Evolutionary conservation across 2,797 vertebrate genomes (phyloP).

Genomic region (Neopelma chrysocephalum): DNA sequence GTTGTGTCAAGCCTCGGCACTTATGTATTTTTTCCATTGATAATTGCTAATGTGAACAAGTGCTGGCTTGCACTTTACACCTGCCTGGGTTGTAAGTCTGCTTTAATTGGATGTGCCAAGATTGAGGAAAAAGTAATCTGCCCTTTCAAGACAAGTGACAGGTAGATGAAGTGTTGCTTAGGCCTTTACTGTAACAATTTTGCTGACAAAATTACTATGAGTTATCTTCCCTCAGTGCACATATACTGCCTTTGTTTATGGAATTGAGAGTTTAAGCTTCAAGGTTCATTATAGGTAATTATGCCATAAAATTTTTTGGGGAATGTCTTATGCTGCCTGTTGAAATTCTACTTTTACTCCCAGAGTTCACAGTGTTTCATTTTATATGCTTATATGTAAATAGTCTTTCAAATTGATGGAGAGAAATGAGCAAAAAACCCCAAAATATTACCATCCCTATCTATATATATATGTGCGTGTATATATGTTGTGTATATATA

Average conservation of each 20-base stretch:
- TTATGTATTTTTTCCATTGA: conserved; percentile 74
- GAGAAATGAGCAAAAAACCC: background rate
- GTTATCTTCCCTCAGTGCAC: conserved; percentile 61
- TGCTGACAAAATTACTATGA: conserved; percentile 75
- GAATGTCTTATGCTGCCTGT: background rate
- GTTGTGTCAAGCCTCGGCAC: conserved; percentile 69
- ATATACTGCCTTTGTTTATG: conserved; percentile 36
- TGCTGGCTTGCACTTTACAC: conserved; percentile 77
- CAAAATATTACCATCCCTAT: background rate
- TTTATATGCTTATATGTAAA: background rate
- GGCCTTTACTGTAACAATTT: conserved; percentile 73
- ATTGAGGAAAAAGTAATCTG: conserved; percentile 78
- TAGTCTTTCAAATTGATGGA: background rate
- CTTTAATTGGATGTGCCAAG: conserved; percentile 81
- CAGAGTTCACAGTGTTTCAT: background rate
- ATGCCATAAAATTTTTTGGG: background rate
- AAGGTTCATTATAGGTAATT: conserved; percentile 23
- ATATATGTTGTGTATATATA: background rate
- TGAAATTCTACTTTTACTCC: background rate
- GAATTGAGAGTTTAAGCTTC: conserved; percentile 24
- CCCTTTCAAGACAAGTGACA: conserved; percentile 77
- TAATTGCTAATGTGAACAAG: conserved; percentile 80
- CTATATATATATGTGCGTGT: background rate
- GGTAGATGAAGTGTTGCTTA: conserved; percentile 75
- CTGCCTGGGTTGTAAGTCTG: conserved; percentile 74